phyloP scores from a whole-genome alignment of 2,888 invertebrate species.

The Tetragonula carbonaria region DNA sequence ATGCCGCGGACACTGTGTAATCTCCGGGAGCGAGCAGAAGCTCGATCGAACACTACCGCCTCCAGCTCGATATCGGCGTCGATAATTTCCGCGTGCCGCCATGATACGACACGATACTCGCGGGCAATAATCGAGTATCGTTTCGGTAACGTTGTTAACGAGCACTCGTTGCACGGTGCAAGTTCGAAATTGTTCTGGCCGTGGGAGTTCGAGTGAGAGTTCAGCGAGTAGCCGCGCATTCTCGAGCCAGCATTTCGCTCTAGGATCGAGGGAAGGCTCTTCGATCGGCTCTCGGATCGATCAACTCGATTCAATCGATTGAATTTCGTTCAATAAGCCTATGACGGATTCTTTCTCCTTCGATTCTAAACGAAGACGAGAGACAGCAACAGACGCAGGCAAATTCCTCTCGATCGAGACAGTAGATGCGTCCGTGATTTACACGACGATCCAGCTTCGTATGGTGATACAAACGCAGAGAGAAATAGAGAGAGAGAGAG shows the following conservation, averaged over 20 bases:
- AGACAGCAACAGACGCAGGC: neutral
- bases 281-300: neutral
- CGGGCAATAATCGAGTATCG: constrained; percentile 19
- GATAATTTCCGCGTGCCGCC: constrained; percentile 47
- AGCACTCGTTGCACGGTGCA: constrained; percentile 9
- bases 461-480: neutral
- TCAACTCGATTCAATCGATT: neutral
- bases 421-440: neutral
- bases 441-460: neutral
- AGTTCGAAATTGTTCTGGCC: neutral
- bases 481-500: neutral
- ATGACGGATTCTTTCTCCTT: neutral
- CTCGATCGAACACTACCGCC: constrained; percentile 39
- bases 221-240: neutral
- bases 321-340: neutral
- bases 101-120: constrained; percentile 14
- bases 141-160: constrained; percentile 39
- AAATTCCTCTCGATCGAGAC: constrained; percentile 15
- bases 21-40: constrained; percentile 40
- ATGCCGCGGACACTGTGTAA: constrained; percentile 19
- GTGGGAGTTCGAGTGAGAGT: constrained; percentile 14
- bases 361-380: neutral
- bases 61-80: constrained; percentile 28
- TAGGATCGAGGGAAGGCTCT: neutral
- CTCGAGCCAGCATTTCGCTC: neutral